Evolutionary conservation across 1,140 invertebrate genomes (phyloP).

Genomic region (Neomicropteryx cornuta): DNA sequence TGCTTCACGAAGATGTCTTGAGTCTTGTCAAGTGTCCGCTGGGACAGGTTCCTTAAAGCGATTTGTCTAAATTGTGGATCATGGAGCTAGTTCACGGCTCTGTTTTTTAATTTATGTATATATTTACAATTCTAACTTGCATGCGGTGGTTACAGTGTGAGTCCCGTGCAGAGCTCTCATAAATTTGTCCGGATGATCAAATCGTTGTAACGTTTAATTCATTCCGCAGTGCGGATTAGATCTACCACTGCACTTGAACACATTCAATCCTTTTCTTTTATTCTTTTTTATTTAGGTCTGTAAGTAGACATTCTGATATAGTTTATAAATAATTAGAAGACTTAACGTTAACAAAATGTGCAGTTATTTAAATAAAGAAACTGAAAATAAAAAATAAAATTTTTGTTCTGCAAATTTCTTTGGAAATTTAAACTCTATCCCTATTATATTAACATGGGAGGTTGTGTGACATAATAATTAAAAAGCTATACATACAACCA

Average conservation of each 20-base stretch:
- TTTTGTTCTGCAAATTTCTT: constrained; percentile 6
- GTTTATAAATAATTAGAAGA: constrained; percentile 11
- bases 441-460: too few relatives aligned
- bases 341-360: constrained; percentile 13
- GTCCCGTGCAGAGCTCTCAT: not conserved
- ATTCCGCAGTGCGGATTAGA: too few relatives aligned
- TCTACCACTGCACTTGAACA: constrained; percentile 7
- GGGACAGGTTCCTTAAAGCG: too few relatives aligned
- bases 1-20: too few relatives aligned
- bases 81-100: too few relatives aligned
- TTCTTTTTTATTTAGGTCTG: constrained; percentile 17
- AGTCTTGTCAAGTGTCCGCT: too few relatives aligned
- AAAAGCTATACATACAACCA: too few relatives aligned
- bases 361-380: constrained; percentile 16
- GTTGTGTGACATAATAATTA: too few relatives aligned
- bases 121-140: constrained; percentile 5
- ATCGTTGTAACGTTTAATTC: too few relatives aligned
- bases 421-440: too few relatives aligned
- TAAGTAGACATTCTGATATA: constrained; percentile 18
- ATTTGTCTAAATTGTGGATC: too few relatives aligned
- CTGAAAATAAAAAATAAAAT: constrained; percentile 6
- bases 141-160: constrained; percentile 3
- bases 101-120: constrained; percentile 9
- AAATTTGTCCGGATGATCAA: constrained; percentile 1
- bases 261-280: constrained; percentile 12